Evolutionary conservation across 2,797 vertebrate species (phyloP).

Genomic region (Triplophysa bombifrons): DNA sequence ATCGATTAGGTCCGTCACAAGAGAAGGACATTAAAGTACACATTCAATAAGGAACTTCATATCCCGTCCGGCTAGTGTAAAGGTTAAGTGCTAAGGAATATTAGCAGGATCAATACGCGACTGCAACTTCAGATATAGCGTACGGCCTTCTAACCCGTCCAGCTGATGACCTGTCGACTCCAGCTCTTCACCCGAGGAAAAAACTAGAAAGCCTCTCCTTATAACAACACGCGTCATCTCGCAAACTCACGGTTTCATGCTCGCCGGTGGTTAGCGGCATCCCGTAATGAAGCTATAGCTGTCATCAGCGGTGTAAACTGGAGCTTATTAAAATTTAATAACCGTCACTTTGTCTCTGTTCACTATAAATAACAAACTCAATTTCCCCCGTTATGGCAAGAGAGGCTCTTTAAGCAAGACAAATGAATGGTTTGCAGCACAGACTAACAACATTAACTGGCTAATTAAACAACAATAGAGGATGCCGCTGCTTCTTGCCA

Average conservation of each 20-base stretch:
- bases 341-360: conserved; percentile 67
- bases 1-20: conserved; percentile 80
- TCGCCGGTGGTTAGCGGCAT: conserved; percentile 14
- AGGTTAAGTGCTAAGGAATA: conserved; percentile 86
- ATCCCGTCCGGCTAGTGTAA: conserved; percentile 80
- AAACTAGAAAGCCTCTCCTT: conserved; percentile 58
- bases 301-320: conserved; percentile 66
- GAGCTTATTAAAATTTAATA: conserved; percentile 77
- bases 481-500: conserved; percentile 69
- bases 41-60: conserved; percentile 85
- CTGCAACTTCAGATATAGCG: conserved; percentile 77
- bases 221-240: conserved; percentile 56
- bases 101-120: conserved; percentile 79
- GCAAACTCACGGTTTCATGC: conserved; percentile 21
- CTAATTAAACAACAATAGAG: conserved; percentile 83
- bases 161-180: conserved; percentile 64
- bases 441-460: conserved; percentile 83
- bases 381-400: conserved; percentile 71
- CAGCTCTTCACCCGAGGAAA: conserved; percentile 65
- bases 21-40: conserved; percentile 84
- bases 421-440: conserved; percentile 79
- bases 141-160: conserved; percentile 56
- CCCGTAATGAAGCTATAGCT: conserved; percentile 50
- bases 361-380: conserved; percentile 79
- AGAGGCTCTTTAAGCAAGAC: conserved; percentile 82